Evolutionary conservation across 2,113 vertebrate species (phyloP), one percentile per base, ranked within the genome.

Genomic region (Pygathrix nemaeus): DNA sequence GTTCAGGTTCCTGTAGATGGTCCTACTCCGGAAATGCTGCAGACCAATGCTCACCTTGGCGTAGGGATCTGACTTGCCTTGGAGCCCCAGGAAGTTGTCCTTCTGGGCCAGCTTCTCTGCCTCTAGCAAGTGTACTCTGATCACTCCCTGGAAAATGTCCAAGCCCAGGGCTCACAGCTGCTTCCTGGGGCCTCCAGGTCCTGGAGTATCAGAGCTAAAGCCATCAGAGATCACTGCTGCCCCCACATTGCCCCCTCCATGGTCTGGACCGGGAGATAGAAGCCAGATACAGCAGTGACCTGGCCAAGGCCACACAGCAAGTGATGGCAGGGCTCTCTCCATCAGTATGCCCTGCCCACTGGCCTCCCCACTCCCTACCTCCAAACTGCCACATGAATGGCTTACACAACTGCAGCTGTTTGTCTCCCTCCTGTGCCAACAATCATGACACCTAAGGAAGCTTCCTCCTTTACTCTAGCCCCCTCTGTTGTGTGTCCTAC

Each of bases 51-150:
- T 98, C 92, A 99, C 98, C 6, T 98, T 98, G 40, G 99, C 99
- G 0, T 99, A 99, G 0, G 99, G 99, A 96, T 99, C 99, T 4
- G 99, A 99, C 97, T 99, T 99, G 45, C 99, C 99, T 93, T 99
- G 99, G 50, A 99, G 99, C 35, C 99, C 99, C 98, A 99, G 99
- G 96, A 99, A 99, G 23, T 98, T 99, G 95, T 99, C 99, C 95
- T 99, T 99, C 40, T 99, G 99, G 70, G 99, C 97, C 93, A 99
- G 99, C 90, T 99, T 98, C 96, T 98, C 98, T 8, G 99, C 99
- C 97, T 99, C 99, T 94, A 99, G 45, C 73, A 99, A 90, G 97
- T 99, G 98, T 85, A 99, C 99, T 96, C 99, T 99, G 97, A 99
- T 98, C 75, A 99, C 99, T 8, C 99, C 99, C 99, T 99, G 97